Evolutionary conservation across 2,797 vertebrate species (phyloP).

Genomic region (Tangara arthus): DNA sequence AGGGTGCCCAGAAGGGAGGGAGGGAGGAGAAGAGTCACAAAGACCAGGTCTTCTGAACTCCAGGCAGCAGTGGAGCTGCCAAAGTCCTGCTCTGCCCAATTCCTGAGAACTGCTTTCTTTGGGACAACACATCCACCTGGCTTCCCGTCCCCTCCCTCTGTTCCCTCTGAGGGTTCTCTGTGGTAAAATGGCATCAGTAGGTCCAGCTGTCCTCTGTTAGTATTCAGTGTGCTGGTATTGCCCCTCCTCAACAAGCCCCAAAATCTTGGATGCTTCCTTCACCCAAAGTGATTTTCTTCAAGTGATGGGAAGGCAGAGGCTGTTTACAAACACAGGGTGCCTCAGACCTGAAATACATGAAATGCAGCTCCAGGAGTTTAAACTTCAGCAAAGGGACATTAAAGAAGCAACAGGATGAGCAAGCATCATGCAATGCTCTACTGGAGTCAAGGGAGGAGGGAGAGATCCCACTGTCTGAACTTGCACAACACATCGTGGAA

Average conservation of each 20-base stretch:
- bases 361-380: background rate
- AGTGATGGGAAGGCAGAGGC: background rate
- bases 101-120: background rate
- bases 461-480: background rate
- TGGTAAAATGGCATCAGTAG: background rate
- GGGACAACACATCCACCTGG: background rate
- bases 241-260: background rate
- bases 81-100: background rate
- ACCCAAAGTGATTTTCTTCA: background rate
- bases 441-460: background rate
- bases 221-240: fast-evolving
- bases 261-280: background rate
- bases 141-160: background rate
- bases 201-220: background rate
- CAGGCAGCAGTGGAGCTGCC: background rate
- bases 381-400: background rate
- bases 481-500: background rate
- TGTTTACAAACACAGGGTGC: background rate
- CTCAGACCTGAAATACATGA: background rate
- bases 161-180: background rate
- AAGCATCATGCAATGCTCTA: background rate
- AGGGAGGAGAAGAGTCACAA: background rate
- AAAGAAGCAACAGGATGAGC: background rate
- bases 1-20: background rate
- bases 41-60: background rate